Evolutionary conservation across 1,140 invertebrate genomes (phyloP), one percentile per base, ranked within the genome.

Genomic region (Drosophila malerkotliana): DNA sequence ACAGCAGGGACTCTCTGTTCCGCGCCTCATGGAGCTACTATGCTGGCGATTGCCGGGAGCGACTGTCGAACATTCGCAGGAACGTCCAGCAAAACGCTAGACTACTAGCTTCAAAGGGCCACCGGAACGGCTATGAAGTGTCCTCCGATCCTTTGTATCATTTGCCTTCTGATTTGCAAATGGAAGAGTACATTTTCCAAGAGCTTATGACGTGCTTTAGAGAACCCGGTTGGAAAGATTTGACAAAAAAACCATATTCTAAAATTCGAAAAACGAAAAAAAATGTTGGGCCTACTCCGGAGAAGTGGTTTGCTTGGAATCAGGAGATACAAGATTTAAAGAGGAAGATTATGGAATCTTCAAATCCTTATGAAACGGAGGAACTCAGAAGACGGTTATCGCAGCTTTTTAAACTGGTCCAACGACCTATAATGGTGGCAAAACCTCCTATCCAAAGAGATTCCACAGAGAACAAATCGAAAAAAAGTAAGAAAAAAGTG

Each of bases 1-100:
- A n/a, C 15, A 26, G 15, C 5, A 77, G 44, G 18, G 59, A 80
- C 7, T 7, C 9, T 1, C n/a, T 77, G 0, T 84, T 85, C 24
- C 54, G 15, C 1, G 56, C 63, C 14, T 48, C 62, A 1, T 85
- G 81, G 81, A 69, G 5, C 30, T 84, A 77, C 52, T 73, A 79
- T 66, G 80, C 81, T 54, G 62, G 34, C 32, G 72, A 39, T 60
- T 61, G 48, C 41, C 52, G 66, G 37, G 59, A 52, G 45, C 80
- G 57, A 10, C 37, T 68, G 37, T 30, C 63, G 21, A 47, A 51
- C 37, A 59, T 77, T 34, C 68, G 73, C 44, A 66, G 41, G 9
- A 55, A 49, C 18, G 39, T 77, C 37, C 56, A 69, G 18, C 73
- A 67, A 47, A 61, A 69, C 14, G 14, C 51, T 32, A 58, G 57